phyloP scores from a whole-genome alignment of 2,888 invertebrate genomes.

The Graphium colonna region DNA sequence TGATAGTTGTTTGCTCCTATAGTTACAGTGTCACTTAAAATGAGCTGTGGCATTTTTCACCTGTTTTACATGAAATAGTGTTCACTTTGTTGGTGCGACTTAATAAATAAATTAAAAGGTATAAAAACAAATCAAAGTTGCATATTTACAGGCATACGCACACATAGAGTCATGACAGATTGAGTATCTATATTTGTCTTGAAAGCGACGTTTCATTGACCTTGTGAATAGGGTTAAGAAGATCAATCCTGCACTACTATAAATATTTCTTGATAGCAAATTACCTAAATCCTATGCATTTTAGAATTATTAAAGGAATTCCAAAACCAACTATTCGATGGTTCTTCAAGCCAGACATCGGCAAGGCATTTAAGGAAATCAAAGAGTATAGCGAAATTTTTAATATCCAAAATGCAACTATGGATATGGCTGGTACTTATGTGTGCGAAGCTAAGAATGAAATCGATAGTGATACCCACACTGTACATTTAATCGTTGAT shows the following conservation, averaged over 20 bases:
- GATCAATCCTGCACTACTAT: too few relatives aligned
- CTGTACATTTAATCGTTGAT: slow-evolving; percentile 9
- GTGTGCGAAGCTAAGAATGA: slow-evolving; percentile 18
- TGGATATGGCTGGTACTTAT: slow-evolving; percentile 10
- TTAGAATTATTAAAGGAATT: slow-evolving; percentile 15
- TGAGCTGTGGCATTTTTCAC: too few relatives aligned
- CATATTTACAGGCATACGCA: too few relatives aligned
- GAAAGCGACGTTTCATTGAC: slow-evolving; percentile 37
- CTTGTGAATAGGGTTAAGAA: neutral
- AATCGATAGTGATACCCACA: slow-evolving; percentile 3
- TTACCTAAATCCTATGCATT: too few relatives aligned
- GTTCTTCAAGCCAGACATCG: slow-evolving; percentile 6
- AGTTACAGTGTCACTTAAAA: too few relatives aligned
- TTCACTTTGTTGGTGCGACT: too few relatives aligned
- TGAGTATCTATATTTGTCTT: too few relatives aligned
- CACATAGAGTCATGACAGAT: too few relatives aligned
- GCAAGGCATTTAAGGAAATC: neutral
- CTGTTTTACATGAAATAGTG: too few relatives aligned
- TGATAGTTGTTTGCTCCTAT: too few relatives aligned
- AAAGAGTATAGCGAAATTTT: slow-evolving; percentile 2
- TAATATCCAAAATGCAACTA: slow-evolving; percentile 2
- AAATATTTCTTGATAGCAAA: slow-evolving; percentile 8
- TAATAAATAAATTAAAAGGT: too few relatives aligned
- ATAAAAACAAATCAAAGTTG: too few relatives aligned
- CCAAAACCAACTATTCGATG: slow-evolving; percentile 13